Base-by-base conservation (phyloP, 1,140 invertebrate species). In the Belonocnema kinseyi region DNA sequence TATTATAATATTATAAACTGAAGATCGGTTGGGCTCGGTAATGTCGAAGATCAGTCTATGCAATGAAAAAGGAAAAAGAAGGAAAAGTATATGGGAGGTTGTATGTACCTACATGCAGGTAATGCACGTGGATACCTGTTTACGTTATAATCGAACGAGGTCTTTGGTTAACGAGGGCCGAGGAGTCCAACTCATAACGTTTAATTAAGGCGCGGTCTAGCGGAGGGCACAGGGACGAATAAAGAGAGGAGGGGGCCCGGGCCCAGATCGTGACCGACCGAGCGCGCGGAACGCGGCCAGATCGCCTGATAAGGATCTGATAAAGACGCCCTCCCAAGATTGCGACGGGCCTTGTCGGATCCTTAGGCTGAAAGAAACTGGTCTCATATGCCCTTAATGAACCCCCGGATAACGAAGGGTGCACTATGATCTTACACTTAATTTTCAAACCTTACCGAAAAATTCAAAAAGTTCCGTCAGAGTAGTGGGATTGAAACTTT, bases 141-240 rank as follows among this genome's bases (percentile, higher is more conserved):
- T 83, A 82, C 76, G 80, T 83, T 85, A 85, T 83, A 85, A 86
- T 83, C 83, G 82, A 83, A 83, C 81, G 84, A 83, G 83, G 85
- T 87, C 86, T 88, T 85, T 85, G 85, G 88, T 89, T 92, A 91
- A 91, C 90, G 87, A 91, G 89, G 86, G 84, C 91, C 89, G 86
- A 91, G 89, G 86, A 85, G 82, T 85, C 85, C 86, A 86, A 90
- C 88, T 92, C 90, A 91, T 91, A 92, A 92, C 86, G 88, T 89
- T 91, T 92, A 92, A 92, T 92, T 91, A 92, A 92, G 88, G 86
- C 88, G 83, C 87, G 85, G 85, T 88, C 87, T 86, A 83, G 85
- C 80, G 85, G 80, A 77, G 79, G 76, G 75, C 76, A 74, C 82
- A 83, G 84, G 78, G 76, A 73, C 76, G 78, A 75, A 73, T 58